Evolutionary conservation across 2,113 vertebrate species (phyloP).

Genomic region (Indri indri): DNA sequence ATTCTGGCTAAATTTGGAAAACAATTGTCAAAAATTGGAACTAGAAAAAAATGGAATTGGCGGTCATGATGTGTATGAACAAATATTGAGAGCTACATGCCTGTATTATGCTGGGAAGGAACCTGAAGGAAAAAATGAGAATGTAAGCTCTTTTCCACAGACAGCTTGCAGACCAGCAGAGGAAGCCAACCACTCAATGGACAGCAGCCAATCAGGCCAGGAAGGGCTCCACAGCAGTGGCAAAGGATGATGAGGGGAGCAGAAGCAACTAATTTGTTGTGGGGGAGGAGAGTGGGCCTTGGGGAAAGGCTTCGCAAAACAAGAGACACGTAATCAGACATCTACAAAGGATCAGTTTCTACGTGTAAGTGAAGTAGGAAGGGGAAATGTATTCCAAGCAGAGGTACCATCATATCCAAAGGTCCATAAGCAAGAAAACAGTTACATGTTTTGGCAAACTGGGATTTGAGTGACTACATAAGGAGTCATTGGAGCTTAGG

Average conservation of each 20-base stretch:
- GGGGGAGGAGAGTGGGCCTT: no score
- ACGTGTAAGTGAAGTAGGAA: neutral
- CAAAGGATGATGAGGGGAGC: neutral
- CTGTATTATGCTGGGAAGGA: neutral
- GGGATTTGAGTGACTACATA: neutral
- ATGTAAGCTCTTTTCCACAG: neutral
- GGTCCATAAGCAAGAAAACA: neutral
- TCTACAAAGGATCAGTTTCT: neutral
- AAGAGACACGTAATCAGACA: no score
- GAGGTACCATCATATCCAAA: neutral
- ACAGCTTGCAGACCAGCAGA: neutral
- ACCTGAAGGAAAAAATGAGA: neutral
- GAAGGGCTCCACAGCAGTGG: neutral
- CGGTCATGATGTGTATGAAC: neutral
- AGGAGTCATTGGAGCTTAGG: neutral
- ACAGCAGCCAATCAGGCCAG: neutral
- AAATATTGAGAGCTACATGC: neutral
- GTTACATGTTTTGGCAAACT: neutral
- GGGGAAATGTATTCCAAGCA: neutral
- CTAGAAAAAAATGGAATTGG: neutral
- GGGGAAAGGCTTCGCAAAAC: neutral
- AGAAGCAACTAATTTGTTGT: no score
- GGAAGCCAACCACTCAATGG: neutral
- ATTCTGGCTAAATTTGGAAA: neutral
- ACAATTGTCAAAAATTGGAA: neutral